Evolutionary conservation across 2,113 vertebrate species (phyloP).

Genomic region (Tupaia chinensis): DNA sequence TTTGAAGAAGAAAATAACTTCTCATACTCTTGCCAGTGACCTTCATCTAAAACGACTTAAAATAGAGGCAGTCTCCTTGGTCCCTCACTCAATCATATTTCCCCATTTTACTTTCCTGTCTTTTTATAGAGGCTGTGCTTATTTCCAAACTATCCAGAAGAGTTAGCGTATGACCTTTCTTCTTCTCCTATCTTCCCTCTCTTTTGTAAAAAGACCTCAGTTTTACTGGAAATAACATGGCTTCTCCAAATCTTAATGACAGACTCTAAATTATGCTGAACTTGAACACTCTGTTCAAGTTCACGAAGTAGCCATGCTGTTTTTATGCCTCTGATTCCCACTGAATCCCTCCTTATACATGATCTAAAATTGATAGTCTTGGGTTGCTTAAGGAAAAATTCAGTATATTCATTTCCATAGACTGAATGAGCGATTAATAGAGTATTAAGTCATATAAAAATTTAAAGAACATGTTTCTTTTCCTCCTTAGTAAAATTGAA

Average conservation of each 20-base stretch:
- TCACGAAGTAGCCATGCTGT: background rate
- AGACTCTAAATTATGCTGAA: background rate
- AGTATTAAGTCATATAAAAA: slow-evolving; percentile 19
- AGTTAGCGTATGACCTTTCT: background rate
- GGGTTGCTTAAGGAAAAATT: background rate
- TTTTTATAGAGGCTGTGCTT: background rate
- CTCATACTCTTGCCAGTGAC: background rate
- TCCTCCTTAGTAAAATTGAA: background rate
- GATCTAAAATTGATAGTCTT: background rate
- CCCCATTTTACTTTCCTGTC: background rate
- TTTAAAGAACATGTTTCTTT: slow-evolving; percentile 1
- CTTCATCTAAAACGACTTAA: background rate
- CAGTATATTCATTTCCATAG: background rate
- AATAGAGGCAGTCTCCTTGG: background rate
- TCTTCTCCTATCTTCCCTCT: background rate
- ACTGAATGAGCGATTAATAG: background rate
- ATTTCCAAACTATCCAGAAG: background rate
- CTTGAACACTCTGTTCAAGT: background rate
- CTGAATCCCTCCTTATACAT: background rate
- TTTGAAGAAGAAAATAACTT: background rate
- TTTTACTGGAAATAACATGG: background rate
- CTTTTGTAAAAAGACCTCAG: background rate
- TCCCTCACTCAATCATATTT: background rate
- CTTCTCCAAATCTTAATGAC: background rate
- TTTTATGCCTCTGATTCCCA: background rate